phyloP scores from a whole-genome alignment of 2,113 vertebrate species.

The Oreochromis aureus region DNA sequence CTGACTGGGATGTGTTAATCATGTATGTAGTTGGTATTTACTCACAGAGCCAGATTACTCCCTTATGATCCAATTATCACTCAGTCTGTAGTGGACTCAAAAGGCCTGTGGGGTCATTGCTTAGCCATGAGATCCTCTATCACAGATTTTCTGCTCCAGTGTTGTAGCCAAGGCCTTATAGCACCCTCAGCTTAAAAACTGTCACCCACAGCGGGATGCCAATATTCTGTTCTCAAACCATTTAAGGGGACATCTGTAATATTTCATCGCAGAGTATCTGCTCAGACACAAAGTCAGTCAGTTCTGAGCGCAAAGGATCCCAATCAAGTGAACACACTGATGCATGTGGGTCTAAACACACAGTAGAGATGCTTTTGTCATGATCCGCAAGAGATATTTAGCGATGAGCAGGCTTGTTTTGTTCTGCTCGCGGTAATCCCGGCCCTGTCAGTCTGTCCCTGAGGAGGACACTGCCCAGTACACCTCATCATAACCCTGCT shows the following conservation, averaged over 20 bases:
- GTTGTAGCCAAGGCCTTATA: background rate
- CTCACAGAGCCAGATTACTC: constrained; percentile 51
- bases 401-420: background rate
- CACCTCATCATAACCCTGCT: background rate
- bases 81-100: constrained; percentile 18
- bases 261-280: background rate
- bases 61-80: constrained; percentile 57
- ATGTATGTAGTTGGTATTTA: constrained; percentile 52
- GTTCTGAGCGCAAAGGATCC: background rate
- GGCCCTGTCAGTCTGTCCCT: background rate
- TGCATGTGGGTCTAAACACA: background rate
- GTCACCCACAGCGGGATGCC: background rate
- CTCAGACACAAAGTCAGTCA: background rate
- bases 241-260: background rate
- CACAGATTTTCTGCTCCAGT: background rate
- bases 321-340: background rate
- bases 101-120: constrained; percentile 39
- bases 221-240: background rate
- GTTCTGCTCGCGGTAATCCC: background rate
- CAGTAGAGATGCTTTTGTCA: background rate
- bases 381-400: background rate
- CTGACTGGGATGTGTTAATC: constrained; percentile 34
- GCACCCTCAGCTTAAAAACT: background rate
- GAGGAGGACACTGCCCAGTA: background rate
- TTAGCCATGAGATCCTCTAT: constrained; percentile 32